phyloP scores from a whole-genome alignment of 2,888 invertebrate genomes.

The Orthonevra nobilis region DNA sequence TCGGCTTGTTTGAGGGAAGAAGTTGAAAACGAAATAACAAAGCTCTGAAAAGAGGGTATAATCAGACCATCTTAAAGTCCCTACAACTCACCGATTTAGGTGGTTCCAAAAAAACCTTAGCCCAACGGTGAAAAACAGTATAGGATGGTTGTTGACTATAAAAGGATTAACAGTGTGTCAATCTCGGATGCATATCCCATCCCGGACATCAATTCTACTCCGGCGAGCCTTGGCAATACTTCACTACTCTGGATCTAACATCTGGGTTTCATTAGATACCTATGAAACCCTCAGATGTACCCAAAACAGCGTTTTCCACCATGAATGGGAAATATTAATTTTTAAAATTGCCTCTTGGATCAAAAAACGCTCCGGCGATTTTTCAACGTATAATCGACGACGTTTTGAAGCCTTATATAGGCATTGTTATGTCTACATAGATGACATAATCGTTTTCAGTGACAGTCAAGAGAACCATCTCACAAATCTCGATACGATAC shows the following conservation, averaged over 20 bases:
- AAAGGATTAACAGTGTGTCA: constrained; percentile 64
- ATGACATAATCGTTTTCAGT: too few relatives aligned
- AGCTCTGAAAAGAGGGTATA: constrained; percentile 73
- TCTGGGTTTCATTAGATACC: constrained; percentile 52
- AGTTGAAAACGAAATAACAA: too few relatives aligned
- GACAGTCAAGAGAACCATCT: constrained; percentile 9
- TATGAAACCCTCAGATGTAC: constrained; percentile 37
- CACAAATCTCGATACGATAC: constrained; percentile 9
- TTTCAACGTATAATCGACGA: too few relatives aligned
- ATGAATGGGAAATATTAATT: constrained; percentile 62
- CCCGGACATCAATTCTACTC: constrained; percentile 47
- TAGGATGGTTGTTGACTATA: constrained; percentile 65
- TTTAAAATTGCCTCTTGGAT: too few relatives aligned
- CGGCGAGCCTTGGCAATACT: constrained; percentile 59
- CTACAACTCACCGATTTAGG: constrained; percentile 72
- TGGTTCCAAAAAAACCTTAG: constrained; percentile 71
- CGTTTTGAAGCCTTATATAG: too few relatives aligned
- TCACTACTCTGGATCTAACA: constrained; percentile 38
- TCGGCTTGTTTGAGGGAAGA: too few relatives aligned
- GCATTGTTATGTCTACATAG: constrained; percentile 58
- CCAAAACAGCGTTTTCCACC: constrained; percentile 53
- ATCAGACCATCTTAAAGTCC: constrained; percentile 73
- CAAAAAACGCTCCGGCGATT: constrained; percentile 49
- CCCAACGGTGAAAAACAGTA: constrained; percentile 18
- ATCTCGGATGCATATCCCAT: constrained; percentile 64